phyloP scores from a whole-genome alignment of 1,140 invertebrate species.

The Odontomachus brunneus region DNA sequence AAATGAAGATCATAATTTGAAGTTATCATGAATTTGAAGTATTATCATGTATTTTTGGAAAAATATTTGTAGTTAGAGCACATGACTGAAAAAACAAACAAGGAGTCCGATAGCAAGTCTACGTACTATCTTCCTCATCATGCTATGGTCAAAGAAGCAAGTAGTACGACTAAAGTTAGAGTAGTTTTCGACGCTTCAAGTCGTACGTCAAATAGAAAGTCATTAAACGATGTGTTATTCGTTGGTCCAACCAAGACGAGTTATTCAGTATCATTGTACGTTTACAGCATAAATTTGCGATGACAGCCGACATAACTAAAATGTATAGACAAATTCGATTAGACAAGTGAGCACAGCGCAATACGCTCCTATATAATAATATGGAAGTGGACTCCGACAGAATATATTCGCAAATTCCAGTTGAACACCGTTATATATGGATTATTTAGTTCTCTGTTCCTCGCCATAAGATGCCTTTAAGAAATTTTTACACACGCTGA shows the following conservation, averaged over 20 bases:
- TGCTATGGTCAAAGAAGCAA: neutral
- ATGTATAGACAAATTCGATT: conserved; percentile 38
- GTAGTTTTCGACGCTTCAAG: conserved; percentile 4
- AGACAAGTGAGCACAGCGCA: neutral
- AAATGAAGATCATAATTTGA: neutral
- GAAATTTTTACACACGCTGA: neutral
- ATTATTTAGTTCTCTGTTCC: neutral
- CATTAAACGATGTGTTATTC: neutral
- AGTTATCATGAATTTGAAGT: no score
- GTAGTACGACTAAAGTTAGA: neutral
- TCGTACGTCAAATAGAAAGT: neutral
- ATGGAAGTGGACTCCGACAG: neutral
- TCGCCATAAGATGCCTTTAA: neutral
- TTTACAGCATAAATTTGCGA: conserved; percentile 11
- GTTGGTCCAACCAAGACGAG: conserved; percentile 25
- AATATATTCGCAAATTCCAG: neutral
- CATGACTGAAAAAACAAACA: neutral
- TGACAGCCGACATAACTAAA: conserved; percentile 43
- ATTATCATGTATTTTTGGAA: neutral
- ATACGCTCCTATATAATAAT: neutral
- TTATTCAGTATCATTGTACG: conserved; percentile 26
- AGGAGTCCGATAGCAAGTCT: fast-evolving
- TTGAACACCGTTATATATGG: conserved; percentile 17
- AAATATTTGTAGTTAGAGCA: neutral
- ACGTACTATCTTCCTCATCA: conserved; percentile 23